Evolutionary conservation across 30 jellyfish, hydroid and myxozoan genomes (phyloP).

Genomic region (Haliclystus octoradiatus): DNA sequence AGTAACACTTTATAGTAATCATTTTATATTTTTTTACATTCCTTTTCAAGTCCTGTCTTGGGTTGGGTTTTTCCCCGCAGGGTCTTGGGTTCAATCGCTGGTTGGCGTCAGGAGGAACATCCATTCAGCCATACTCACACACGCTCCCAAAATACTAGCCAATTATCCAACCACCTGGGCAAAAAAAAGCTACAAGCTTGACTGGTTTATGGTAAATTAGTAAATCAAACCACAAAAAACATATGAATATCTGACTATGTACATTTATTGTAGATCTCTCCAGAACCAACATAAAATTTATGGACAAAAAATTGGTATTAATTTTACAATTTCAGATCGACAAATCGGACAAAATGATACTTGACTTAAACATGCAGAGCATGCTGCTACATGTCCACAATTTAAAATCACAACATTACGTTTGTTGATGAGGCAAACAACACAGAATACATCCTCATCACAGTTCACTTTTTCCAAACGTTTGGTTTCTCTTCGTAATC

Average conservation of each 20-base stretch:
- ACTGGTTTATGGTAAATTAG: neutral
- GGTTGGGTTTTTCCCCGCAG: neutral
- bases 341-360: slow-evolving; percentile 63
- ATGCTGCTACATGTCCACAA: slow-evolving; percentile 78
- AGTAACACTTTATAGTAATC: no score
- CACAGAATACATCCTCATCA: slow-evolving; percentile 33
- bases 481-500: slow-evolving; percentile 23
- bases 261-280: neutral
- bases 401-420: slow-evolving; percentile 57
- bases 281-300: neutral
- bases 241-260: neutral
- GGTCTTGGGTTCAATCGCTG: neutral
- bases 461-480: neutral
- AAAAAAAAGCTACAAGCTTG: no score
- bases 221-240: neutral
- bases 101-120: neutral
- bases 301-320: slow-evolving; percentile 34
- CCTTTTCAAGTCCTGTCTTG: no score
- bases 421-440: slow-evolving; percentile 48
- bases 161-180: no score
- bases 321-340: slow-evolving; percentile 28
- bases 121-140: neutral
- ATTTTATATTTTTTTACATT: no score
- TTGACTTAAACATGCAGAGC: slow-evolving; percentile 32
- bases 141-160: no score